These are phyloP conservation scores for Stenoptilia bipunctidactyla DNA, from an alignment of 2,888 invertebrate species.

Conservation along the genomic window DNA sequence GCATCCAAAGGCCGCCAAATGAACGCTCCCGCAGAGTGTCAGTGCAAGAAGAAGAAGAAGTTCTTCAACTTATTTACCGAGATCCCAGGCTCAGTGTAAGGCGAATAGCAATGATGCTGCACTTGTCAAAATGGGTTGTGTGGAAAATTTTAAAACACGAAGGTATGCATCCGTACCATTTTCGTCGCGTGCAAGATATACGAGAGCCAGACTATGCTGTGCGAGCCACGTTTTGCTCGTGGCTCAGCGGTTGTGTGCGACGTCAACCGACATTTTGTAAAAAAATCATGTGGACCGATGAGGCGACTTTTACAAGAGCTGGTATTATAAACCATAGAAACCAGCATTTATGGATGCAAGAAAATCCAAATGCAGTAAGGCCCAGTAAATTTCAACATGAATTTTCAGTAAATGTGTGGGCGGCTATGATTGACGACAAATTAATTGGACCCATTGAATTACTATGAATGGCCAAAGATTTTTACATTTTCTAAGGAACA, in stretches of 20 bases:
- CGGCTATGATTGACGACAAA: background rate
- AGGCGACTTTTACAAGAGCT: constrained; percentile 6
- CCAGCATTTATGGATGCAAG: constrained; percentile 2
- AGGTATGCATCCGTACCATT: constrained; percentile 4
- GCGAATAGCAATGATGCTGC: constrained; percentile 4
- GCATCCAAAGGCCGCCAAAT: background rate
- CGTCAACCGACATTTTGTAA: background rate
- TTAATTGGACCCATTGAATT: no score
- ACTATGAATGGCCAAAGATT: background rate
- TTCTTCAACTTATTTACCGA: background rate
- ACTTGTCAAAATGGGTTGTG: constrained; percentile 3
- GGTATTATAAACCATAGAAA: constrained; percentile 5
- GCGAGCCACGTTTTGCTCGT: constrained; percentile 1
- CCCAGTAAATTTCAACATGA: constrained; percentile 3
- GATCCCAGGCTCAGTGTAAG: constrained; percentile 4
- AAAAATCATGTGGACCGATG: constrained; percentile 6
- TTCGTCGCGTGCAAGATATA: constrained; percentile 3
- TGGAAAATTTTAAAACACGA: constrained; percentile 7
- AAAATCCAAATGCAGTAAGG: constrained; percentile 6
- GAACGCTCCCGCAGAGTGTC: constrained; percentile 1
- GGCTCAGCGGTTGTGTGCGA: background rate
- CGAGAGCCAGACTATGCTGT: background rate
- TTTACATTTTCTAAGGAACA: background rate
- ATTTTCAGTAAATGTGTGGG: constrained; percentile 4
- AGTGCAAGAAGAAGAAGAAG: background rate